These are phyloP conservation scores for Rhynchonycteris naso DNA, from an alignment of 2,797 vertebrate species.

Conservation along the genomic window DNA sequence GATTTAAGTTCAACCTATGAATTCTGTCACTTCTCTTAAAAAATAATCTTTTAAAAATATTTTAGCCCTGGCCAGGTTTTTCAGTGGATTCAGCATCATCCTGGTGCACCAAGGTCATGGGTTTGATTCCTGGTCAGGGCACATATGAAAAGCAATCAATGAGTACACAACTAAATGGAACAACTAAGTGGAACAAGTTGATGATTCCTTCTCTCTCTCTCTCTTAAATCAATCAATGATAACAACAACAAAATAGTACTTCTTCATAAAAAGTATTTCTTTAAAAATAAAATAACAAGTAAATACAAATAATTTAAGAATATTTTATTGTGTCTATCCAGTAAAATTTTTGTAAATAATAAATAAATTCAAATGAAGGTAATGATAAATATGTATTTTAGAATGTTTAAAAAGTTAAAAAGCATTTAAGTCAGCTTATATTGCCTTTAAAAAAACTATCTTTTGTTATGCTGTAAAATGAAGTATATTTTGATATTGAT, in stretches of 20 bases:
- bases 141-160: too few relatives aligned
- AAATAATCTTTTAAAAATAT: conserved; percentile 34
- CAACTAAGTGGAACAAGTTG: too few relatives aligned
- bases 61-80: not conserved
- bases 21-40: conserved; percentile 25
- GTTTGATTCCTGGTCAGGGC: too few relatives aligned
- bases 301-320: not conserved
- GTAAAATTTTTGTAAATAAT: conserved; percentile 42
- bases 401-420: conserved; percentile 47
- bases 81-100: too few relatives aligned
- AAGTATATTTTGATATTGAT: conserved; percentile 13
- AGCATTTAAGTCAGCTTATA: not conserved
- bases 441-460: not conserved
- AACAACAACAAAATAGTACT: too few relatives aligned
- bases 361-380: not conserved
- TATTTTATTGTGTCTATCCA: not conserved
- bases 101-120: too few relatives aligned
- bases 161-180: too few relatives aligned
- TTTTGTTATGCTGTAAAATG: conserved; percentile 48
- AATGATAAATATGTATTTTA: conserved; percentile 31
- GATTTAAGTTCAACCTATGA: conserved; percentile 57
- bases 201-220: too few relatives aligned
- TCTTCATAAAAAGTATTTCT: too few relatives aligned
- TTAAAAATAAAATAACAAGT: too few relatives aligned
- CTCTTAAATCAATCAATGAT: too few relatives aligned